Conservation (phyloP, 2,888 invertebrate species). For the Drosophila tanythrix region DNA sequence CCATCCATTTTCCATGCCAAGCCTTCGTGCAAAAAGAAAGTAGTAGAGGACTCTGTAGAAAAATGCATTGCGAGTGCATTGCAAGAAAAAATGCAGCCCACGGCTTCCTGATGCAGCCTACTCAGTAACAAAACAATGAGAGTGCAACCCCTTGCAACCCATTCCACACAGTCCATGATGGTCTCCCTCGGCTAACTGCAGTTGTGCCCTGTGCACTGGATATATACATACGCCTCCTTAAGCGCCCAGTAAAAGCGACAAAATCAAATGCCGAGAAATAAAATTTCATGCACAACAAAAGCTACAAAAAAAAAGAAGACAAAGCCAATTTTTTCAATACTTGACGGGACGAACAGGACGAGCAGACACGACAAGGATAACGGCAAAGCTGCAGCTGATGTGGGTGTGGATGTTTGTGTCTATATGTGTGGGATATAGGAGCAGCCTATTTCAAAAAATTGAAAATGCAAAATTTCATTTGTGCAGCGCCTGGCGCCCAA, state of each 20-base stretch:
- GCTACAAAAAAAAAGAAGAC: constrained; percentile 57
- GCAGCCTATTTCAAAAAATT: constrained; percentile 80
- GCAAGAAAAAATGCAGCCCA: constrained; percentile 64
- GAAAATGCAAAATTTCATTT: constrained; percentile 81
- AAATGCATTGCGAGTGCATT: constrained; percentile 65
- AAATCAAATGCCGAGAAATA: constrained; percentile 80
- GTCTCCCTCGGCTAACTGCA: constrained; percentile 51
- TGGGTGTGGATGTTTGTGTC: constrained; percentile 3
- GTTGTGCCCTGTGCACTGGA: constrained; percentile 49
- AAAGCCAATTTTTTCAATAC: constrained; percentile 55
- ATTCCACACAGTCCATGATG: neutral
- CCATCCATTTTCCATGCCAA: constrained; percentile 4
- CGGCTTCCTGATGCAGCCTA: constrained; percentile 60
- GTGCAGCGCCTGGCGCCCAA: constrained; percentile 52
- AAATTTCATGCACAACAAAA: constrained; percentile 68
- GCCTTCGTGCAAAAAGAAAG: constrained; percentile 44
- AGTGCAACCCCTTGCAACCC: constrained; percentile 5
- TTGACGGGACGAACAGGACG: constrained; percentile 36
- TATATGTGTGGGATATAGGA: constrained; percentile 46
- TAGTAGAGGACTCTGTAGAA: constrained; percentile 42
- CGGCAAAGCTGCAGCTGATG: constrained; percentile 32
- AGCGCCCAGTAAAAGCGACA: constrained; percentile 62
- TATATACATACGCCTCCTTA: constrained; percentile 33
- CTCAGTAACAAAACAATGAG: constrained; percentile 53
- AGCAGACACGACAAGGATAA: constrained; percentile 44